These are phyloP conservation scores for Esox lucius DNA, from an alignment of 2,797 vertebrate species.

Conservation along the genomic window DNA sequence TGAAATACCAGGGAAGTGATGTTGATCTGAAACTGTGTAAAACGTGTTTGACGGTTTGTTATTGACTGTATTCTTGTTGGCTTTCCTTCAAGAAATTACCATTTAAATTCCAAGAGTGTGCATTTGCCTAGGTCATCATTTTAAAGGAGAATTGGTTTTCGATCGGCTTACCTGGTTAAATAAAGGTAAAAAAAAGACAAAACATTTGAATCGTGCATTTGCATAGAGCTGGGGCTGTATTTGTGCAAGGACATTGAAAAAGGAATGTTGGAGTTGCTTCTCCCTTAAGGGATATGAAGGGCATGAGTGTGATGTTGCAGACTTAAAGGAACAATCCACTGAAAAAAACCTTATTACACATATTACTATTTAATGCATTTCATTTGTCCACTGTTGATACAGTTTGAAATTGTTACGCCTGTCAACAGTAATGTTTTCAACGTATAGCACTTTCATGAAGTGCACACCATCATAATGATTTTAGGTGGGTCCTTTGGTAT, in stretches of 20 bases:
- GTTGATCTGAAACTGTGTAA: slow-evolving; percentile 25
- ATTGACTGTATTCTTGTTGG: slow-evolving; percentile 5
- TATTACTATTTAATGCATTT: too few relatives aligned
- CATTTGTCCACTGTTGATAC: too few relatives aligned
- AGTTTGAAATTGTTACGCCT: too few relatives aligned
- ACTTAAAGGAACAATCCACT: background rate
- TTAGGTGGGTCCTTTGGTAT: background rate
- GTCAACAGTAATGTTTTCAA: too few relatives aligned
- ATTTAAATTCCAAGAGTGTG: slow-evolving; percentile 6
- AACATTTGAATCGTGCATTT: background rate
- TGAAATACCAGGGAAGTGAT: slow-evolving; percentile 42
- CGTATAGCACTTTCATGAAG: too few relatives aligned
- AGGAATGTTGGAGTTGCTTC: background rate
- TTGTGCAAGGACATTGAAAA: background rate
- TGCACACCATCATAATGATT: too few relatives aligned
- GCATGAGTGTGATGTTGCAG: background rate
- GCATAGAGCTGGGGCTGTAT: background rate
- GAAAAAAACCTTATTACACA: too few relatives aligned
- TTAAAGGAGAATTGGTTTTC: too few relatives aligned
- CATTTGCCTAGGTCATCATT: background rate
- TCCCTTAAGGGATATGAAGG: background rate
- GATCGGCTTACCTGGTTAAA: too few relatives aligned
- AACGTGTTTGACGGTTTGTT: slow-evolving; percentile 44
- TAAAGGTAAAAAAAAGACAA: background rate
- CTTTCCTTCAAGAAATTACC: background rate